These are phyloP conservation scores for Danionella cerebrum DNA, from an alignment of 2,113 vertebrate species.

Conservation along the genomic window DNA sequence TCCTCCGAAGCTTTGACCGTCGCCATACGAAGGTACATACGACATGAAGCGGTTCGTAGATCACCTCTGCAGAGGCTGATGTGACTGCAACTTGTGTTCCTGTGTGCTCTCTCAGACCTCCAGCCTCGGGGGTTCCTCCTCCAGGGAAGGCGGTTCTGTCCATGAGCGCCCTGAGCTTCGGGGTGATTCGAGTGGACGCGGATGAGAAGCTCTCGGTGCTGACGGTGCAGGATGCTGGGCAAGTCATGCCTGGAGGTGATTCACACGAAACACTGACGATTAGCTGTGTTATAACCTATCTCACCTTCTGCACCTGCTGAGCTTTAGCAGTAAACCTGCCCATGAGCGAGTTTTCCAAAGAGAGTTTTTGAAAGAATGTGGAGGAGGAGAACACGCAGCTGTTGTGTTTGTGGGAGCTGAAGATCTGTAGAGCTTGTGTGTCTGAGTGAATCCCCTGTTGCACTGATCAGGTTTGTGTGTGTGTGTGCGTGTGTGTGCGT, in stretches of 20 bases:
- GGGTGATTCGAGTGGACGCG: conserved; percentile 87
- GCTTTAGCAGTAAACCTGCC: no score
- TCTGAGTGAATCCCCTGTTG: neutral
- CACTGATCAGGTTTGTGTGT: no score
- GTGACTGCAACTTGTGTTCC: neutral
- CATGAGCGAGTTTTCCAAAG: no score
- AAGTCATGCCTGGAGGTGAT: conserved; percentile 90
- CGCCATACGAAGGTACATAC: conserved; percentile 82
- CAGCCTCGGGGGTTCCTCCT: conserved; percentile 81
- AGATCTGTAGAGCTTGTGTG: neutral
- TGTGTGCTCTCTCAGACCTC: conserved; percentile 66
- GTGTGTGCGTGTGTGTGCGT: neutral
- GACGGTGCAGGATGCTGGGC: conserved; percentile 90
- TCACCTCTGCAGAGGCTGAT: no score
- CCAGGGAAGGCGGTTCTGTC: conserved; percentile 88
- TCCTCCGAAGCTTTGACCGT: conserved; percentile 89
- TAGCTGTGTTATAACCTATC: no score
- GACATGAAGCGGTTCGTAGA: conserved; percentile 27
- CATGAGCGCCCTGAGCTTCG: conserved; percentile 84
- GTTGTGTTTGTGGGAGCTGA: no score
- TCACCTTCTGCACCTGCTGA: no score
- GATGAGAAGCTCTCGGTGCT: conserved; percentile 93
- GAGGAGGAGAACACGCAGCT: no score
- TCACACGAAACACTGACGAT: no score
- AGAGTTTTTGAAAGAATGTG: no score